A percentile compares a stretch with the other conserved stretches of the same genome.
These are phyloP conservation scores for Alloscopus bannaensis DNA, from an alignment of 2,888 invertebrate genomes.

Conservation along the genomic window DNA sequence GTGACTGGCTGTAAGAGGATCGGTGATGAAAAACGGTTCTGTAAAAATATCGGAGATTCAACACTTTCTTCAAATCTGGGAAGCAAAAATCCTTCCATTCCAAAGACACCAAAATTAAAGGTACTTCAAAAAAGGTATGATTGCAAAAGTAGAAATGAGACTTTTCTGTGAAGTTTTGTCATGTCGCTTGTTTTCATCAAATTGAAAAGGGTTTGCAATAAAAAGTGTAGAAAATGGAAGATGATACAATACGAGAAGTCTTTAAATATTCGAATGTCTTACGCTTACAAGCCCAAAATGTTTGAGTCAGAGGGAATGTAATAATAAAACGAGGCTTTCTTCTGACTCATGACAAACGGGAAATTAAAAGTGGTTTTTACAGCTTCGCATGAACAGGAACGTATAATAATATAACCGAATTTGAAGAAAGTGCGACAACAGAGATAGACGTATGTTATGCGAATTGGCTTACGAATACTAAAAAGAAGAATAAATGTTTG, in stretches of 20 bases:
- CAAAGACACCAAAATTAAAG: neutral
- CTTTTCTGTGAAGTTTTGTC: neutral
- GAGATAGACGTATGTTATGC: neutral
- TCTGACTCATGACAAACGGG: neutral
- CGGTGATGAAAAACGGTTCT: neutral
- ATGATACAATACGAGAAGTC: neutral
- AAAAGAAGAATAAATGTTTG: neutral
- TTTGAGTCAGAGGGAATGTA: neutral
- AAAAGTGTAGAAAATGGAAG: neutral
- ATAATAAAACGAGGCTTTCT: neutral
- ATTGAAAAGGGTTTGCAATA: neutral
- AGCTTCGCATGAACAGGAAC: constrained; percentile 1
- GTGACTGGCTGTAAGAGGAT: no score
- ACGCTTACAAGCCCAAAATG: no score
- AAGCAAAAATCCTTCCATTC: neutral
- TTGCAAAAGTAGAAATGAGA: neutral
- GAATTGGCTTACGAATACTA: constrained; percentile 11
- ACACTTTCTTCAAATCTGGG: constrained; percentile 58
- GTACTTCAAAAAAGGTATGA: neutral
- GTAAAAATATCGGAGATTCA: constrained; percentile 14
- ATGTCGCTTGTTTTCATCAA: neutral
- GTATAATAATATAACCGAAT: neutral
- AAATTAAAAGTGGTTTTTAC: constrained; percentile 13
- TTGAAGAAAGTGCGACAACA: constrained; percentile 50
- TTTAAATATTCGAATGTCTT: neutral